phyloP scores from a whole-genome alignment of 2,888 invertebrate species.

The Amitus sp. region DNA sequence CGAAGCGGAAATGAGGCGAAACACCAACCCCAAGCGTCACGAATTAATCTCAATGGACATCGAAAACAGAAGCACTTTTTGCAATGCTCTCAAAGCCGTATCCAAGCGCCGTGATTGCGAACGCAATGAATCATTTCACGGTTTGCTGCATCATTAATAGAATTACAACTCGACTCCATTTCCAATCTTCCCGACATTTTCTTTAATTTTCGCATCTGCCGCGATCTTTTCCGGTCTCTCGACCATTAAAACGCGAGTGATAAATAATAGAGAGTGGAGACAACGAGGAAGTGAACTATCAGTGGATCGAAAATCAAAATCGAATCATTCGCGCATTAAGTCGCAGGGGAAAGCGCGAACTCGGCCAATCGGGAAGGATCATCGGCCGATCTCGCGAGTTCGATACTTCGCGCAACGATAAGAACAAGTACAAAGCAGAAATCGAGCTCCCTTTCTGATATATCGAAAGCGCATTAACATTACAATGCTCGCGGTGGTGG shows the following conservation, averaged over 20 bases:
- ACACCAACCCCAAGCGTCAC: background rate
- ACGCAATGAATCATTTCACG: slow-evolving; percentile 22
- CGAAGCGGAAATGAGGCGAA: background rate
- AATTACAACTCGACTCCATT: slow-evolving; percentile 4
- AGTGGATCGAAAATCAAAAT: background rate
- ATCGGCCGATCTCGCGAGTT: slow-evolving; percentile 4
- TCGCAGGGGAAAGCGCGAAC: background rate
- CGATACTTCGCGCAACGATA: slow-evolving; percentile 9
- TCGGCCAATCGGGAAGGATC: slow-evolving; percentile 1
- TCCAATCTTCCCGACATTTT: background rate
- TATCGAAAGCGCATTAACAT: slow-evolving; percentile 7
- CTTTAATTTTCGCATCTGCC: background rate
- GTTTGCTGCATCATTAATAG: slow-evolving; percentile 21
- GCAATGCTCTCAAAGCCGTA: slow-evolving; percentile 3
- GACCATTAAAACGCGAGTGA: background rate
- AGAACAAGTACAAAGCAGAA: slow-evolving; percentile 3
- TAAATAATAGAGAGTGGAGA: background rate
- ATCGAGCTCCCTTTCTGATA: slow-evolving; percentile 7
- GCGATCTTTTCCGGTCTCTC: background rate
- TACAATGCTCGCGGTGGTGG: slow-evolving; percentile 1
- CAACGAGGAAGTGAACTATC: background rate
- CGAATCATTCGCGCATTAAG: slow-evolving; percentile 1
- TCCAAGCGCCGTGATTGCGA: slow-evolving; percentile 3
- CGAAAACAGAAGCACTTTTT: slow-evolving; percentile 1
- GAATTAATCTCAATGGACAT: background rate